Conservation (phyloP, 92 coral and sea anemone species). For the Paragorgia papillata region DNA sequence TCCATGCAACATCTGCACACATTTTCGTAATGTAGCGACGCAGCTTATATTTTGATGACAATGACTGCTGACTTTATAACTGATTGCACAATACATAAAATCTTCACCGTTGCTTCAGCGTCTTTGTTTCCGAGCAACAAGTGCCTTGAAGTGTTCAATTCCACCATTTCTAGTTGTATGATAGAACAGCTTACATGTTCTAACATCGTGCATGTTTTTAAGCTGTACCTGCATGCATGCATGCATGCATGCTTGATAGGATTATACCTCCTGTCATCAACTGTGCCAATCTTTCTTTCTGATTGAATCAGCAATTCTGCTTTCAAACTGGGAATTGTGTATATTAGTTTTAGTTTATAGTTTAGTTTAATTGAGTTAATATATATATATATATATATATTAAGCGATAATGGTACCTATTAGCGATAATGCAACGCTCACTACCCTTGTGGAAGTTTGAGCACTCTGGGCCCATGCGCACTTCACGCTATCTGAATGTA, state of each 20-base stretch:
- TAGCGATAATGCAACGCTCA: too few relatives aligned
- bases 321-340: too few relatives aligned
- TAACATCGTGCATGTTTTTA: conserved; percentile 35
- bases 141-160: conserved; percentile 27
- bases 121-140: conserved; percentile 18
- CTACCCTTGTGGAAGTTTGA: too few relatives aligned
- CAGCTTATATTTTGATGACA: conserved; percentile 33
- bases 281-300: conserved; percentile 42
- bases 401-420: too few relatives aligned
- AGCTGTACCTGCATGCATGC: too few relatives aligned
- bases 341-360: too few relatives aligned
- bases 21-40: conserved; percentile 38
- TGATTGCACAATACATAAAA: conserved; percentile 33
- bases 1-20: conserved; percentile 40
- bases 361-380: too few relatives aligned
- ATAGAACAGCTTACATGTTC: conserved; percentile 43
- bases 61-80: conserved; percentile 23
- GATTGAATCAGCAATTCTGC: conserved; percentile 38
- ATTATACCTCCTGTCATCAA: conserved; percentile 47
- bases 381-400: too few relatives aligned
- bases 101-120: conserved; percentile 12
- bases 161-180: conserved; percentile 41
- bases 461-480: too few relatives aligned
- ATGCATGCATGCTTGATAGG: conserved; percentile 45
- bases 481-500: too few relatives aligned